Evolutionary conservation across 2,113 vertebrate species (phyloP), one percentile per base, ranked within the genome.

Genomic region (Canis aureus): DNA sequence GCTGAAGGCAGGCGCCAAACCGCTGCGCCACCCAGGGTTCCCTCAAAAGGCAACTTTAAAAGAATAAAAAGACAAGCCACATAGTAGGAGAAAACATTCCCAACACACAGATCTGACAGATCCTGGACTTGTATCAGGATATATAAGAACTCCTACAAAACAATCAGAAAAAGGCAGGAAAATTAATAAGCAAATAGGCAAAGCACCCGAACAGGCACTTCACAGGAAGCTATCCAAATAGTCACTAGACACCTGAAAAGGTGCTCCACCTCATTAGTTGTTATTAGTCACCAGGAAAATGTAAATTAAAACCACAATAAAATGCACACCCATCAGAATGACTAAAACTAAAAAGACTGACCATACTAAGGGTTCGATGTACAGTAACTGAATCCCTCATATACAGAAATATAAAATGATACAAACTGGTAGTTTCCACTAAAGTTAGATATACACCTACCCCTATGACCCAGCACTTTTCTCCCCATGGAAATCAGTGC

Each of bases 1-100:
- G 43, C 43, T 5, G 6, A 43, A 43, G 43, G 43, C 43, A 43
- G 43, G 43, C 1, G 43, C 43, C 43, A 43, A 43, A 43, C 43
- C 43, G 43, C 43, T 43, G 43, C 3, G 43, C 43, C 43, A 6
- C 43, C 43, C 43, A 43, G 43, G 5, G 43, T 43, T 43, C 43
- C 43, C 5, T 38, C 27, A 59, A 81, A 92, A 93, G 66, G 57
- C 22, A 74, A 57, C 74, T 51, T 64, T 64, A 64, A 91, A 59
- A 79, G 64, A 38, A 49, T 83, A 57, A 94, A 88, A 92, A 96
- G 67, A 55, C 4, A 95, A 89, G 57, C 62, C 35, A 95, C 55
- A 51, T 4, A 74, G 49, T 60, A 11, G 53, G 66, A 90, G 80
- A 69, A 87, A 87, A 91, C 62, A 96, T n/a, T 91, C 51, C 84